Percentiles rank a stretch among this genome's conserved stretches.
These are phyloP conservation scores for Drosophila parabipectinata DNA, from an alignment of 1,140 invertebrate genomes.

Conservation along the genomic window DNA sequence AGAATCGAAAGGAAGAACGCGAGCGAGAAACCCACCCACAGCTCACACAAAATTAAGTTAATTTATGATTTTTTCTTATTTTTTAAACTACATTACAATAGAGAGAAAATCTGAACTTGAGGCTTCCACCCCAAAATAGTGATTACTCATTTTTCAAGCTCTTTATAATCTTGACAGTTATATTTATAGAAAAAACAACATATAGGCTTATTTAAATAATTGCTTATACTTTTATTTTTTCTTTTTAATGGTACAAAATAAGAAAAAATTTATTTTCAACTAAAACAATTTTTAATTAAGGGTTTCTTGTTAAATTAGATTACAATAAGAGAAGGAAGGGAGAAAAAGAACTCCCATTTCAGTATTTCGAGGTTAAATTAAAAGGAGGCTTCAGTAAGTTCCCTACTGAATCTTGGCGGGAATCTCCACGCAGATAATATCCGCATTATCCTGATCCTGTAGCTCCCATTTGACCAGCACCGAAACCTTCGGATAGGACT, in stretches of 20 bases:
- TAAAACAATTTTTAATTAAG: neutral
- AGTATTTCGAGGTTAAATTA: constrained; percentile 18
- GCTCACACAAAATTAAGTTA: constrained; percentile 30
- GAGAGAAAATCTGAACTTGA: constrained; percentile 39
- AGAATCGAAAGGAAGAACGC: constrained; percentile 7
- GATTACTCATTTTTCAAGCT: constrained; percentile 21
- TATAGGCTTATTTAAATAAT: neutral
- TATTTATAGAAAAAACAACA: neutral
- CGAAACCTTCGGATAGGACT: constrained; percentile 87
- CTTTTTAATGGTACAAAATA: neutral
- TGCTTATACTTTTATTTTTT: neutral
- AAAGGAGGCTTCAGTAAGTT: neutral
- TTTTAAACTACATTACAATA: constrained; percentile 72
- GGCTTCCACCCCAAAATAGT: constrained; percentile 31
- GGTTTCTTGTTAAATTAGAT: constrained; percentile 42
- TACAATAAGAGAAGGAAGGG: constrained; percentile 11
- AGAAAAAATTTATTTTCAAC: neutral
- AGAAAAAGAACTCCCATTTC: neutral
- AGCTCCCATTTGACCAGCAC: constrained; percentile 90
- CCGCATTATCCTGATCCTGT: constrained; percentile 85
- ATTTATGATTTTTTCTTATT: constrained; percentile 47
- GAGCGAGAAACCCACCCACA: constrained; percentile 1
- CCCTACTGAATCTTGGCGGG: constrained; percentile 86
- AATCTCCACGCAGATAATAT: constrained; percentile 88
- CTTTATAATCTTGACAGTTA: neutral